phyloP scores from a whole-genome alignment of 2,113 vertebrate species.

The Dunckerocampus dactyliophorus region DNA sequence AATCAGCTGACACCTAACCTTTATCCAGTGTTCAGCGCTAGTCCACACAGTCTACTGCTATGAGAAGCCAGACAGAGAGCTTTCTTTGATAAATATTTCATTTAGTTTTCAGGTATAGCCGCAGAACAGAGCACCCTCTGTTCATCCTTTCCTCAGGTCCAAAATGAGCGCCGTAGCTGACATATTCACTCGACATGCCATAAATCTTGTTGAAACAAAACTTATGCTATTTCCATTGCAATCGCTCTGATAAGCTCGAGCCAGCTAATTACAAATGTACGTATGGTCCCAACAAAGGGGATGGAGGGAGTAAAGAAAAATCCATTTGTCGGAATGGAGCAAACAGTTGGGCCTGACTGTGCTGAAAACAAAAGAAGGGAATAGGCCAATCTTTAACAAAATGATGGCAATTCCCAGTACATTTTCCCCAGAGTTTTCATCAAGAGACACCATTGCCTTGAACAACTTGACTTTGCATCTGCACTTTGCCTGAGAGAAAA shows the following conservation, averaged over 20 bases:
- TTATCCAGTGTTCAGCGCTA: conserved; percentile 1
- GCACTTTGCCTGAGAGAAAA: conserved; percentile 28
- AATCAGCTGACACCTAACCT: background rate
- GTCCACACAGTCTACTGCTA: conserved; percentile 6
- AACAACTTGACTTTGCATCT: conserved; percentile 44
- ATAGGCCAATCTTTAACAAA: conserved; percentile 48
- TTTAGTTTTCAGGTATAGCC: conserved; percentile 10
- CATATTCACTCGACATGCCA: background rate
- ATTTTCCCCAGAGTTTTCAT: conserved; percentile 48
- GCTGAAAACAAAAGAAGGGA: conserved; percentile 47
- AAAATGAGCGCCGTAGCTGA: background rate
- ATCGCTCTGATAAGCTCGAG: conserved; percentile 8
- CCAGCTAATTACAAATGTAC: conserved; percentile 27
- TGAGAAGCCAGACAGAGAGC: background rate
- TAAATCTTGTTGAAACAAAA: background rate
- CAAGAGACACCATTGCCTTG: conserved; percentile 35
- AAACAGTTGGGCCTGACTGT: conserved; percentile 50
- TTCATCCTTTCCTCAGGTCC: background rate
- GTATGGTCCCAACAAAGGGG: conserved; percentile 9
- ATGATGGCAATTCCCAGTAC: conserved; percentile 51
- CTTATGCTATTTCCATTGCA: conserved; percentile 6
- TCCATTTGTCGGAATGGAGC: conserved; percentile 47
- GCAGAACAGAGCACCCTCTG: conserved; percentile 4
- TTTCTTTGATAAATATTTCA: conserved; percentile 36
- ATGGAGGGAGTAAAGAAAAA: conserved; percentile 26